Evolutionary conservation across 2,888 invertebrate genomes (phyloP).

Genomic region (Lithophane socia): DNA sequence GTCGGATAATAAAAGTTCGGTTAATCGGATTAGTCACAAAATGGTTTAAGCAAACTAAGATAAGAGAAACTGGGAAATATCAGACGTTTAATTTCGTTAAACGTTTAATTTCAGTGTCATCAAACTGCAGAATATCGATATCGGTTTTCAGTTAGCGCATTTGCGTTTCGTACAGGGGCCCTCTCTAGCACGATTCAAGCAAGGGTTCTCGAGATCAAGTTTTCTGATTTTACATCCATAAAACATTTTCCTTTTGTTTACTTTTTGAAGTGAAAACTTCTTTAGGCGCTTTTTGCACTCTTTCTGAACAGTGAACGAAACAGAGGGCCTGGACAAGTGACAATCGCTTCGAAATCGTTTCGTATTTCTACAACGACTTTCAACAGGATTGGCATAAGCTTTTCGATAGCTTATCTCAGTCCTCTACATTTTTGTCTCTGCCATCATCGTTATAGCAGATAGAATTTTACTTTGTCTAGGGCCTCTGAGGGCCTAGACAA

Average conservation of each 20-base stretch:
- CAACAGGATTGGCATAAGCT: too few relatives aligned
- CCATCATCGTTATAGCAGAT: too few relatives aligned
- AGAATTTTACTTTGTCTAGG: too few relatives aligned
- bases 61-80: conserved; percentile 26
- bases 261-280: not conserved
- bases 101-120: conserved; percentile 31
- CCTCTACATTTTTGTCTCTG: too few relatives aligned
- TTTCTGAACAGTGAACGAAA: too few relatives aligned
- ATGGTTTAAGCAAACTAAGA: conserved; percentile 33
- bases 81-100: conserved; percentile 27
- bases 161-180: conserved; percentile 27
- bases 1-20: not conserved
- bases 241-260: conserved; percentile 13
- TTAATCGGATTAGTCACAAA: conserved; percentile 26
- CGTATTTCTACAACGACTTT: too few relatives aligned
- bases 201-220: conserved; percentile 63
- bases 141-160: conserved; percentile 55
- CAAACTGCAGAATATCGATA: conserved; percentile 50
- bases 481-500: too few relatives aligned
- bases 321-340: too few relatives aligned
- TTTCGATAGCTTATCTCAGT: too few relatives aligned
- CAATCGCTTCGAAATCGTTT: too few relatives aligned
- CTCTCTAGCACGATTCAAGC: conserved; percentile 49
- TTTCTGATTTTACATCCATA: conserved; percentile 40
- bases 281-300: not conserved